Percentiles rank a stretch among this genome's conserved stretches.
Evolutionary conservation across 92 coral and sea anemone species (phyloP).

Genomic region (Porites evermanni): DNA sequence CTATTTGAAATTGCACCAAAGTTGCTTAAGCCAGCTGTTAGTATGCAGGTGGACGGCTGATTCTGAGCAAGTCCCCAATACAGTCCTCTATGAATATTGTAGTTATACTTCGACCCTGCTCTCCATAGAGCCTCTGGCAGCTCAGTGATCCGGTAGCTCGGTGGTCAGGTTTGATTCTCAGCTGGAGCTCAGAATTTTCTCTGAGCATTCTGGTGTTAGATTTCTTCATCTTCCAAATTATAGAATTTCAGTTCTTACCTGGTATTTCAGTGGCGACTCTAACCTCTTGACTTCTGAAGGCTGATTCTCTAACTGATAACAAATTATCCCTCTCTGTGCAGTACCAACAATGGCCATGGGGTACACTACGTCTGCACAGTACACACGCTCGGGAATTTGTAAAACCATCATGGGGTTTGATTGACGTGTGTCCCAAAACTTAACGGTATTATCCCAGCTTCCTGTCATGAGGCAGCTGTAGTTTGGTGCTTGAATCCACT

Average conservation of each 20-base stretch:
- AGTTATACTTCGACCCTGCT: too few species aligned
- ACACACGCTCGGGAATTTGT: conserved; percentile 92
- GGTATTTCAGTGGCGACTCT: conserved; percentile 96
- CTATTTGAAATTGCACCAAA: too few species aligned
- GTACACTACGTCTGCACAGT: conserved; percentile 97
- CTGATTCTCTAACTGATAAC: conserved; percentile 93
- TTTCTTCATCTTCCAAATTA: too few species aligned
- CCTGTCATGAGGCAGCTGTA: conserved; percentile 96
- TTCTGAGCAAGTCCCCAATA: too few species aligned
- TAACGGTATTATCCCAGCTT: conserved; percentile 97
- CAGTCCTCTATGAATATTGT: too few species aligned
- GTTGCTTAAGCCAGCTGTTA: too few species aligned
- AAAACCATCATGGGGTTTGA: conserved; percentile 81
- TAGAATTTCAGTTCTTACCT: conserved; percentile 52
- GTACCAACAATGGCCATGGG: conserved; percentile 99
- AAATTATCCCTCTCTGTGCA: conserved; percentile 95
- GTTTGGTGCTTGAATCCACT: conserved; percentile 97
- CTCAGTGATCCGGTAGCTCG: too few species aligned
- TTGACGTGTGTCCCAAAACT: conserved; percentile 96
- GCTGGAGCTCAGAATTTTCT: too few species aligned
- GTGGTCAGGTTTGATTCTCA: too few species aligned
- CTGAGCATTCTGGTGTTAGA: too few species aligned
- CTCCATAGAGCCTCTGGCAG: too few species aligned
- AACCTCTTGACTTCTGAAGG: conserved; percentile 95
- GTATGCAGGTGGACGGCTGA: too few species aligned